Evolutionary conservation across 1,140 invertebrate species (phyloP), one percentile per base, ranked within the genome.

Genomic region (Xylocopa sonorina): DNA sequence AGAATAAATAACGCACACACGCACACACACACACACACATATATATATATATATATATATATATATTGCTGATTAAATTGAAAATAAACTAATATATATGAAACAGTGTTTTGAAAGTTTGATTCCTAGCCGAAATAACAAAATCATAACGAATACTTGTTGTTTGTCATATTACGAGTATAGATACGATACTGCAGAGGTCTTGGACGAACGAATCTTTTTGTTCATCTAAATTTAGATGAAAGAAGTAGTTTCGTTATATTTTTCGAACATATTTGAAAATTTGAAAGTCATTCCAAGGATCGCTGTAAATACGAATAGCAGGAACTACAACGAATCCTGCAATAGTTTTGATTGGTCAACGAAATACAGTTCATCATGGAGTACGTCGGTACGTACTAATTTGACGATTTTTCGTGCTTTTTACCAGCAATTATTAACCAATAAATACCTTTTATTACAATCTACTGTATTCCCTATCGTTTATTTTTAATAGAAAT

Each of bases 311-410:
- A 57, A 69, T 66, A 86, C 48, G 48, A 76, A 75, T 72, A 53
- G 62, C 38, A 72, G 58, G 63, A 83, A 69, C 53, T 62, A 55
- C 69, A 82, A 72, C 68, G 74, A 46, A 75, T 60, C 57, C 78
- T 79, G 55, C 43, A 75, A 79, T 67, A 84, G 68, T 78, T 84
- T 87, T 87, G 84, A 84, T 87, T 84, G 85, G 84, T 50, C 63
- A 63, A 75, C 24, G 55, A 41, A 79, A 80, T 63, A 85, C 72
- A 78, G 77, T 89, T 81, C 88, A 89, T 89, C 88, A 89, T 89
- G 88, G 88, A 89, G 88, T 89, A 82, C 84, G 84, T 89, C 34
- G 88, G 88, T 89, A 89, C 53, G 88, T 87, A 81, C 55, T 67
- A 69, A 83, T 34, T 77, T 79, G 60, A 57, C 78, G 71, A 79